Evolutionary conservation across 2,797 vertebrate species (phyloP).

Genomic region (Diglossa cyanea): DNA sequence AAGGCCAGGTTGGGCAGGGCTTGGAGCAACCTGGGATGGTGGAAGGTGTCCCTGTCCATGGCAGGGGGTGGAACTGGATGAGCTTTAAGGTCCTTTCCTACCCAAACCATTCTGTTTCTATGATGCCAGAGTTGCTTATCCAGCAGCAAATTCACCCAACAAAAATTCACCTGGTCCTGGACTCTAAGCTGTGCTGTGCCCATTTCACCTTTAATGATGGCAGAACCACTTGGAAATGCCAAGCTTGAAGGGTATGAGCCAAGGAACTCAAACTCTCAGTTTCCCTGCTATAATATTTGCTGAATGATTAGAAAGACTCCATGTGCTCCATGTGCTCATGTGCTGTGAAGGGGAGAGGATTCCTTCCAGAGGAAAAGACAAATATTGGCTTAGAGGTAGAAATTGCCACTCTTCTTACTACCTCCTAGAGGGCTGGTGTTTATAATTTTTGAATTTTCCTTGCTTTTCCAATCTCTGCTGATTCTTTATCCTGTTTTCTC

Average conservation of each 20-base stretch:
- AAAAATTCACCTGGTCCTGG: neutral
- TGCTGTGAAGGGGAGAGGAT: neutral
- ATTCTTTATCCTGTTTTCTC: neutral
- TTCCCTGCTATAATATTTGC: neutral
- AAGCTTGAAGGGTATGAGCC: neutral
- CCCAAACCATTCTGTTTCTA: neutral
- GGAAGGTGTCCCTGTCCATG: neutral
- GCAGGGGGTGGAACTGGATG: neutral
- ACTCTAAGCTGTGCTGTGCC: neutral
- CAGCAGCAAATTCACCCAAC: neutral
- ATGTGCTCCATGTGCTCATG: neutral
- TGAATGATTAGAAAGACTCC: neutral
- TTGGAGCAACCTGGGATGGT: neutral
- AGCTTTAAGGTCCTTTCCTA: neutral
- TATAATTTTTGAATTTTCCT: neutral
- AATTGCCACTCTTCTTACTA: neutral
- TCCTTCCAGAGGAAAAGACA: neutral
- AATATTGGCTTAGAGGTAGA: neutral
- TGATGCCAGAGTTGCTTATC: neutral
- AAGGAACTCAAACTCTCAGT: neutral
- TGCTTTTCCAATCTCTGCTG: neutral
- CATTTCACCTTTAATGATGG: neutral
- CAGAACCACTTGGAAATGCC: neutral
- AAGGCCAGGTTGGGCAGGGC: neutral
- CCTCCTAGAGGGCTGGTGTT: neutral